Base-by-base conservation (phyloP, 2,797 vertebrate genomes). In the Phalloptychus januarius region DNA sequence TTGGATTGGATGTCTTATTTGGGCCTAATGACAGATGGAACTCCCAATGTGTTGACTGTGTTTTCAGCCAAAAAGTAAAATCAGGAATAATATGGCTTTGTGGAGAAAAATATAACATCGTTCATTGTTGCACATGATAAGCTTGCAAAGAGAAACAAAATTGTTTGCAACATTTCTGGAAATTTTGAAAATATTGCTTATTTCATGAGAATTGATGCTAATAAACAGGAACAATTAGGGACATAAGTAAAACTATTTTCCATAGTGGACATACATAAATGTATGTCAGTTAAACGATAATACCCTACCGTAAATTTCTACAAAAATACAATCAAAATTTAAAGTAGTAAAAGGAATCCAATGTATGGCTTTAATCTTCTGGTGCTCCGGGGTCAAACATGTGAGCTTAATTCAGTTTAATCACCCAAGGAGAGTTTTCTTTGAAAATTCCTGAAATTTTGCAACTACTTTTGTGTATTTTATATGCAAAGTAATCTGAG, bases 11-110 rank as follows among this genome's bases (percentile, higher is more conserved):
- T 69, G 81, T 75, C 63, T 86, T 79, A 72, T 45, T 63, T 78
- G 75, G 74, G 56, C 80, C 70, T 83, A 61, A 86, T 86, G 74
- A 80, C 76, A 44, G 74, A 82, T 65, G 50, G 80, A 85, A 82
- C 45, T 85, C 79, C 79, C 80, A 78, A 80, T 87, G 76, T 79
- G 79, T 54, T 80, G 71, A 86, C 81, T 77, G 81, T 85, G 65
- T 82, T 79, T 83, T 82, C 86, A 70, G 86, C 81, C 87, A 75
- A 87, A 87, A 85, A 83, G 72, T 69, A 82, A 81, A 10, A 81
- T 77, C 71, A 61, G 75, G 81, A 81, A 78, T 79, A 42, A 56
- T 56, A 28, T 72, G 69, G 80, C 15, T 50, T 72, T 31, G 28
- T 31, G 40, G 33, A 44, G 54, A 45, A 11, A 45, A 75, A 45